These are phyloP conservation scores for Rhyzopertha dominica DNA, from an alignment of 1,140 invertebrate species.

Conservation along the genomic window DNA sequence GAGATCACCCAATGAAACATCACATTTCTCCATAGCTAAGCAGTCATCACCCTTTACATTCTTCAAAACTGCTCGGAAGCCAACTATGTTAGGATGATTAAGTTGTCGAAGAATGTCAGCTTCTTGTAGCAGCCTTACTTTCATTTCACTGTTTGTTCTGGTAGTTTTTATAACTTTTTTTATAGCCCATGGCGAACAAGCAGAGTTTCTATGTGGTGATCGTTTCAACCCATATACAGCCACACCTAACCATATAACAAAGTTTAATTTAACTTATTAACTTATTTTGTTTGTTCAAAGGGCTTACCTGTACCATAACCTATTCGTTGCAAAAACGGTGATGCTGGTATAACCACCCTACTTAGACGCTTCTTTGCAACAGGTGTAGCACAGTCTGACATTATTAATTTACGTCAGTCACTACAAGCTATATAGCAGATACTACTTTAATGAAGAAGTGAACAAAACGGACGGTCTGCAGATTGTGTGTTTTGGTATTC, in stretches of 20 bases:
- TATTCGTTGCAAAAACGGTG: slow-evolving; percentile 62
- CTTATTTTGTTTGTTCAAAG: slow-evolving; percentile 13
- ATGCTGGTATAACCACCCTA: slow-evolving; percentile 52
- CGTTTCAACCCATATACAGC: slow-evolving; percentile 70
- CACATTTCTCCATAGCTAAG: slow-evolving; percentile 66
- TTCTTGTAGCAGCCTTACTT: slow-evolving; percentile 61
- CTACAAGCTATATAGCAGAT: too few relatives aligned
- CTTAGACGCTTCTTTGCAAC: slow-evolving; percentile 1
- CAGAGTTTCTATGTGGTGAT: slow-evolving; percentile 59
- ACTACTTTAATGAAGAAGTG: too few relatives aligned
- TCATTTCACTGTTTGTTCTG: slow-evolving; percentile 41
- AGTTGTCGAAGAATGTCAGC: slow-evolving; percentile 64
- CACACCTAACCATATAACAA: slow-evolving; percentile 53
- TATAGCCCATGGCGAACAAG: slow-evolving; percentile 75
- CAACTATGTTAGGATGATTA: slow-evolving; percentile 79
- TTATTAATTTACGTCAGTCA: too few relatives aligned
- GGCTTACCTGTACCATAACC: slow-evolving; percentile 69
- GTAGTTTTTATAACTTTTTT: slow-evolving; percentile 60
- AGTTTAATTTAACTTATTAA: slow-evolving; percentile 8
- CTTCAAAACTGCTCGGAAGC: slow-evolving; percentile 66
- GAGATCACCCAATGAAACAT: slow-evolving; percentile 61
- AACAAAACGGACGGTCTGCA: too few relatives aligned
- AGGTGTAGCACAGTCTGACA: slow-evolving; percentile 6
- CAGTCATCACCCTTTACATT: slow-evolving; percentile 58
- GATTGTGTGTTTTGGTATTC: too few relatives aligned